phyloP scores from a whole-genome alignment of 2,888 invertebrate species.

The Limnephilus rhombicus region DNA sequence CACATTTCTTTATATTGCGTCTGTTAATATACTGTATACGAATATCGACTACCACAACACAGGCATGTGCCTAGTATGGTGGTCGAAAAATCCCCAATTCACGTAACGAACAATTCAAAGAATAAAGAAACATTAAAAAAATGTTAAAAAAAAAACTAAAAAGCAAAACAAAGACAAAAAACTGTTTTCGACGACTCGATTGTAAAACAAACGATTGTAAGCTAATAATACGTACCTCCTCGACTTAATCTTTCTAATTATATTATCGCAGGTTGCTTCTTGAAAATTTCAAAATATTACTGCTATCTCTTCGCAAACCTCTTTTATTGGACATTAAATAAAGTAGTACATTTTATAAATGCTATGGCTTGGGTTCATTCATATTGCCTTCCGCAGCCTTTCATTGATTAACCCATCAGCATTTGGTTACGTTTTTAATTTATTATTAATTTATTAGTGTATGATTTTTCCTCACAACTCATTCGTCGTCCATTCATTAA shows the following conservation, averaged over 20 bases:
- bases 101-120: no score
- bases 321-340: neutral
- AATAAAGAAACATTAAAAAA: no score
- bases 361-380: neutral
- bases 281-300: neutral
- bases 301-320: neutral
- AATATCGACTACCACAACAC: no score
- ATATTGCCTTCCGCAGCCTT: neutral
- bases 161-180: neutral
- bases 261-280: neutral
- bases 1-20: no score
- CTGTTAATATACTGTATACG: no score
- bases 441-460: neutral
- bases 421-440: neutral
- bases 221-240: neutral
- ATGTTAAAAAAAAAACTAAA: no score
- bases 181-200: neutral
- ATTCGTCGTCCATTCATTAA: no score
- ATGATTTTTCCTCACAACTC: no score
- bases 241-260: neutral
- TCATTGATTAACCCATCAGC: neutral
- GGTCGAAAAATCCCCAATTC: no score
- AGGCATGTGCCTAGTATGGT: no score
- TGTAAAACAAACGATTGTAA: neutral
- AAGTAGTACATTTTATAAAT: neutral